Conservation (phyloP, 2,888 invertebrate species). For the Lithophane leautieri region DNA sequence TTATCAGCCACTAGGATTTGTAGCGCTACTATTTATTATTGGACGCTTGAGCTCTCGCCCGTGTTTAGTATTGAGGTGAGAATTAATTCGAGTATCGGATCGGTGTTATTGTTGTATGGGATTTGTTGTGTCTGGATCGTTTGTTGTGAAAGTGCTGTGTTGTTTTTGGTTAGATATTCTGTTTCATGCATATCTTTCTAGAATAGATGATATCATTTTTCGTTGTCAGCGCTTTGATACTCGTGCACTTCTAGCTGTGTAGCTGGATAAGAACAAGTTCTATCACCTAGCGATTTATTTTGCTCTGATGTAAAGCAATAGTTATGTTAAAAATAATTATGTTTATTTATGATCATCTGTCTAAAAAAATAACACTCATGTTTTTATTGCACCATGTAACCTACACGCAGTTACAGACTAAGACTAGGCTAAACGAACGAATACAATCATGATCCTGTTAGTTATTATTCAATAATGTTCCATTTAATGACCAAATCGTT, state of each 20-base stretch:
- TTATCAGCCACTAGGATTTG: constrained; percentile 57
- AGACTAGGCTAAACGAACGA: not conserved
- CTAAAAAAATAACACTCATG: too few species aligned
- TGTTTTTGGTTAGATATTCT: constrained; percentile 4
- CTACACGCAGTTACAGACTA: not conserved
- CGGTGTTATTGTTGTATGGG: constrained; percentile 21
- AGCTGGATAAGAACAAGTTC: not conserved
- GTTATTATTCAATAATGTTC: not conserved
- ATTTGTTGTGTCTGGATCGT: constrained; percentile 28
- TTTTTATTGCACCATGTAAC: not conserved
- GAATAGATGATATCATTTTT: not conserved
- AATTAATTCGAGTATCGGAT: constrained; percentile 33
- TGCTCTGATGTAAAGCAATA: not conserved
- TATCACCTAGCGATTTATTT: not conserved
- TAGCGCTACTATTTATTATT: constrained; percentile 59
- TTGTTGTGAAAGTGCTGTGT: constrained; percentile 1
- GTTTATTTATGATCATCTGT: not conserved
- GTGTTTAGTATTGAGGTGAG: constrained; percentile 35
- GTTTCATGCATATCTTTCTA: not conserved
- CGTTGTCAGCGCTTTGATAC: not conserved
- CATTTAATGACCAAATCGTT: not conserved
- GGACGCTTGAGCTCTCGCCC: constrained; percentile 37
- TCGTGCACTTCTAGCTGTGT: not conserved
- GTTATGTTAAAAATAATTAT: not conserved
- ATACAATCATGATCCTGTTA: not conserved